Evolutionary conservation across 2,888 invertebrate species (phyloP), one percentile per base, ranked within the genome.

Genomic region (Germaria angustata): DNA sequence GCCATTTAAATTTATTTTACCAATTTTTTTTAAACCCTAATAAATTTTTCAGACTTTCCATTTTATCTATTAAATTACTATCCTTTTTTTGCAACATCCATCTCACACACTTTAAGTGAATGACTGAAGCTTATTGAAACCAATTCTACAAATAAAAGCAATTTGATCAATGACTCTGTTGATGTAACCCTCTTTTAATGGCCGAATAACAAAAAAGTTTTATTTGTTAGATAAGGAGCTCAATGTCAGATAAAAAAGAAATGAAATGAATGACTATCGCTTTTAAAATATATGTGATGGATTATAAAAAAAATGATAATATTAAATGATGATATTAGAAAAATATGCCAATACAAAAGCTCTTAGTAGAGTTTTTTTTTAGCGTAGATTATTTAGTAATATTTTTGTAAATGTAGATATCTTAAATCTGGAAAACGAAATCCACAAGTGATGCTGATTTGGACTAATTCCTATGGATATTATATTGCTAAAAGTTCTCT

Each of bases 91-190:
- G 28, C 3, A 63, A 55, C 71, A 71, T 65, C 24, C 24, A 71
- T 71, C 51, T 72, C 41, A 66, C n/a, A 59, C 59, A 79, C 44
- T 59, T 51, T 51, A 59, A 72, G n/a, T 51, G 65, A 79, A 72
- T 65, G 71, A 41, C 46, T 59, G 2, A 49, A 36, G 59, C 59
- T 59, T 39, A 39, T 72, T 77, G 59, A 68, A 73, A 73, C 59
- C 81, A 77, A 77, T 73, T 72, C 63, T 41, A 22, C 17, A 46
- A 11, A 65, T 63, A 61, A 77, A 66, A 41, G 68, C 72, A 66
- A 63, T 73, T 77, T 81, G 77, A 77, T 81, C 81, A 77, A 81
- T 81, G 81, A 73, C 68, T 77, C 55, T 68, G 77, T 68, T 77
- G 72, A 66, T 68, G 44, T 66, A 77, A 81, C 53, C 68, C 68